phyloP scores from a whole-genome alignment of 1,140 invertebrate genomes.

The Caerostris darwini region DNA sequence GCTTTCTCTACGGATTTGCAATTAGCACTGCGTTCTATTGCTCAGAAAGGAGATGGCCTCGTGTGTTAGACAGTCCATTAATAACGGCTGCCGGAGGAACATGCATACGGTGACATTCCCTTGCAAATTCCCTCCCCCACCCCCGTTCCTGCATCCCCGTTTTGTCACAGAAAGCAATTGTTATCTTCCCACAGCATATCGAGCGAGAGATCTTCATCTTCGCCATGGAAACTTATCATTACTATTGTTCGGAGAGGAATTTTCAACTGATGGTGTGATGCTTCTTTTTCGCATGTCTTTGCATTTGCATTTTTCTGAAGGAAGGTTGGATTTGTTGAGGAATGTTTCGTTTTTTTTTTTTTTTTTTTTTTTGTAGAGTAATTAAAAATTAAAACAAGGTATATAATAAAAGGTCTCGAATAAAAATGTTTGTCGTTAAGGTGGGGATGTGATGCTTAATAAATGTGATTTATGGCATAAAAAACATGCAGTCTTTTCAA shows the following conservation, averaged over 20 bases:
- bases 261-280: constrained; percentile 41
- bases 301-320: too few relatives aligned
- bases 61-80: constrained; percentile 74
- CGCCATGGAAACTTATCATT: constrained; percentile 67
- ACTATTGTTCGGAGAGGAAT: constrained; percentile 54
- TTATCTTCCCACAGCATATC: constrained; percentile 68
- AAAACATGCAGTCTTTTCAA: too few relatives aligned
- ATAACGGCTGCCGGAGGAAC: constrained; percentile 57
- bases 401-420: too few relatives aligned
- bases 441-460: too few relatives aligned
- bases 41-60: constrained; percentile 44
- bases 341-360: too few relatives aligned
- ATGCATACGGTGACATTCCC: constrained; percentile 59
- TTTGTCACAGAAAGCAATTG: constrained; percentile 75
- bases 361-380: too few relatives aligned
- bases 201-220: constrained; percentile 72
- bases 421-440: too few relatives aligned
- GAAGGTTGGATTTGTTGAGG: too few relatives aligned
- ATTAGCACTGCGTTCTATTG: constrained; percentile 70
- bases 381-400: too few relatives aligned
- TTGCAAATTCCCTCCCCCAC: constrained; percentile 32
- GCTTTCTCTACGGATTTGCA: constrained; percentile 74
- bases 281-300: neutral
- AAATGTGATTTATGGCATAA: too few relatives aligned
- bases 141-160: neutral